Evolutionary conservation across 2,888 invertebrate genomes (phyloP).

Genomic region (Drosophila vallismaia): DNA sequence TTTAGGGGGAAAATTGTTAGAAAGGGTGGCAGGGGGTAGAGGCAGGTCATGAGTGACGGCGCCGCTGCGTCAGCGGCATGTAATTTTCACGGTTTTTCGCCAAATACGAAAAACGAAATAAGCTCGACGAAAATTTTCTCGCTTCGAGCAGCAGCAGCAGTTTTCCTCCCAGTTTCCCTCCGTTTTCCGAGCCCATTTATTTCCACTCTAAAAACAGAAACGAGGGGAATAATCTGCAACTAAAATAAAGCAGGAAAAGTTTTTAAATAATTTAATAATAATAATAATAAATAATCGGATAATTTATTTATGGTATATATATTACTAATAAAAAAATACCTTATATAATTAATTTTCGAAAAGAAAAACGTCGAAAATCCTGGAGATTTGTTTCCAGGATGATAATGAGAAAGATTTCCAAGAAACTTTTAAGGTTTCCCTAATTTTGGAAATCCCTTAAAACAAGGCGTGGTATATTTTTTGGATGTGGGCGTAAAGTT

Average conservation of each 20-base stretch:
- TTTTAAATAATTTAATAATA: no score
- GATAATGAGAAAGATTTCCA: no score
- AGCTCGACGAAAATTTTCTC: slow-evolving; percentile 55
- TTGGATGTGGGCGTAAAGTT: background rate
- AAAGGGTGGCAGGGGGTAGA: background rate
- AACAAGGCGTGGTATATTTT: slow-evolving; percentile 9
- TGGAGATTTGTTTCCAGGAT: no score
- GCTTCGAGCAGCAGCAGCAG: background rate
- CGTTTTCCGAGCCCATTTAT: background rate
- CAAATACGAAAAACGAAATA: slow-evolving; percentile 68
- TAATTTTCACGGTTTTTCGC: slow-evolving; percentile 70
- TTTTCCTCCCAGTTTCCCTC: background rate
- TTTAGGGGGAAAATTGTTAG: slow-evolving; percentile 1
- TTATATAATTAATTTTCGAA: no score
- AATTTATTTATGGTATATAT: no score
- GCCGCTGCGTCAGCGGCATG: slow-evolving; percentile 74
- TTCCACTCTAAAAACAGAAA: slow-evolving; percentile 8
- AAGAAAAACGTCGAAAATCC: no score
- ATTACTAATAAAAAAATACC: no score
- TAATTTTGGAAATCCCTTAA: background rate
- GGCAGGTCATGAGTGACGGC: slow-evolving; percentile 66
- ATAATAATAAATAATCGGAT: no score
- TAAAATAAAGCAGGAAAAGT: background rate
- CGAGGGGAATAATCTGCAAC: background rate
- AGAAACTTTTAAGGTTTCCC: background rate